A percentile compares a stretch with the other conserved stretches of the same genome.
Conservation (phyloP, 2,888 invertebrate genomes). For the Onthophagus sagittarius region DNA sequence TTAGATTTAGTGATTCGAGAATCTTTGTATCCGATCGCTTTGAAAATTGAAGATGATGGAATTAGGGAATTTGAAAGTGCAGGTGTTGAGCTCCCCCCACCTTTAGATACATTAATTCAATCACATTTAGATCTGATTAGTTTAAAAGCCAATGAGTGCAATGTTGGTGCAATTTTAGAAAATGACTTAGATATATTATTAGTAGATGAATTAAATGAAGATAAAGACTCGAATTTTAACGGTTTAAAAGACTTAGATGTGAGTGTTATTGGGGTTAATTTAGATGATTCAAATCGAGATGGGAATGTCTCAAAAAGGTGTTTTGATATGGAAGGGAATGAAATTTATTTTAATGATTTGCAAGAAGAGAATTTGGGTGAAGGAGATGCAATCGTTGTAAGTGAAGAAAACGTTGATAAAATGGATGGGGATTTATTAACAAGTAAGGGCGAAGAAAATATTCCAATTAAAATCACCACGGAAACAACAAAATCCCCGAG, state of each 20-base stretch:
- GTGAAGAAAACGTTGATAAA: background rate
- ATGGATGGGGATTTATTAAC: too few relatives aligned
- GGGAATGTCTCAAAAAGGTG: background rate
- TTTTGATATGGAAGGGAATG: background rate
- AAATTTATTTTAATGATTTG: background rate
- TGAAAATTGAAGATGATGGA: too few relatives aligned
- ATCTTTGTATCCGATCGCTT: too few relatives aligned
- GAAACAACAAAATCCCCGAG: background rate
- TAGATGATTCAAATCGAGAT: background rate
- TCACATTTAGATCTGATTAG: background rate
- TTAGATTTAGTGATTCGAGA: too few relatives aligned
- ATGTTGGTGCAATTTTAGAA: background rate
- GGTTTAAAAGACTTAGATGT: too few relatives aligned
- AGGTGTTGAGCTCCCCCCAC: too few relatives aligned
- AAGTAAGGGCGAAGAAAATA: too few relatives aligned
- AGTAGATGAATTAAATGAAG: background rate
- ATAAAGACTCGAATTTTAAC: too few relatives aligned
- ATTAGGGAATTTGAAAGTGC: too few relatives aligned
- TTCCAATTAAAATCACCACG: background rate
- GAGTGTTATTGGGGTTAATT: too few relatives aligned
- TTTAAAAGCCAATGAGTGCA: background rate
- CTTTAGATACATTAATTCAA: background rate
- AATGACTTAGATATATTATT: background rate
- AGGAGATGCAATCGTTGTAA: background rate
- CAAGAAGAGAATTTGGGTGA: background rate